Conservation (phyloP, 2,113 vertebrate species). For the Thamnaconus septentrionalis region DNA sequence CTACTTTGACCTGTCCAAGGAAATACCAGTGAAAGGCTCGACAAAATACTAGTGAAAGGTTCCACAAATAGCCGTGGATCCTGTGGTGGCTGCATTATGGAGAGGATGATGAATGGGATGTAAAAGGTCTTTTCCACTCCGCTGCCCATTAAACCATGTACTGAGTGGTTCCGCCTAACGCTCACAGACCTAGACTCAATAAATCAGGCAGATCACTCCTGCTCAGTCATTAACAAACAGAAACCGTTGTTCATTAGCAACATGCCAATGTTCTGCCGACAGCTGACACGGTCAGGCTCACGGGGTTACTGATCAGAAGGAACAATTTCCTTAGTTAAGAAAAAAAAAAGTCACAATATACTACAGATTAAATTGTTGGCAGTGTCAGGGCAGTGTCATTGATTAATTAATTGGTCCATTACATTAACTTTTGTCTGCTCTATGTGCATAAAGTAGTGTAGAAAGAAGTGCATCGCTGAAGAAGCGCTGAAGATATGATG, state of each 20-base stretch:
- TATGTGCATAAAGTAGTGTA: too few species aligned
- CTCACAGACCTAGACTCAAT: constrained; percentile 46
- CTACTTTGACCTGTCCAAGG: constrained; percentile 43
- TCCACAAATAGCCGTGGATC: constrained; percentile 21
- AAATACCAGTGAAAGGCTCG: neutral
- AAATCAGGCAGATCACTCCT: constrained; percentile 10
- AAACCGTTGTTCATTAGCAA: too few species aligned
- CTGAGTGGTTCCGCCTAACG: constrained; percentile 31
- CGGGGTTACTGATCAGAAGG: neutral
- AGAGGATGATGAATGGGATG: constrained; percentile 39
- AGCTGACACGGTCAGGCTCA: neutral
- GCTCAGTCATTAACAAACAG: neutral
- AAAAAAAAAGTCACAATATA: too few species aligned
- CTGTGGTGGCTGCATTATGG: constrained; percentile 26
- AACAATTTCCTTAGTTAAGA: neutral
- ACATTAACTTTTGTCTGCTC: too few species aligned
- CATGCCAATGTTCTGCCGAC: constrained; percentile 9
- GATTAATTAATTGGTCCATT: too few species aligned
- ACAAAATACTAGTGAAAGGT: constrained; percentile 10
- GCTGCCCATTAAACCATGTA: constrained; percentile 39
- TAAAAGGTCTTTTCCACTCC: constrained; percentile 38
- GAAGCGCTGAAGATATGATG: too few species aligned
- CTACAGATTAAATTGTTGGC: too few species aligned
- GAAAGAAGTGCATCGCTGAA: too few species aligned
- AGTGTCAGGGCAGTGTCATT: too few species aligned